Percentiles rank a stretch among this genome's conserved stretches.
These are phyloP conservation scores for Aramus guarauna DNA, from an alignment of 2,113 vertebrate genomes.

Conservation along the genomic window DNA sequence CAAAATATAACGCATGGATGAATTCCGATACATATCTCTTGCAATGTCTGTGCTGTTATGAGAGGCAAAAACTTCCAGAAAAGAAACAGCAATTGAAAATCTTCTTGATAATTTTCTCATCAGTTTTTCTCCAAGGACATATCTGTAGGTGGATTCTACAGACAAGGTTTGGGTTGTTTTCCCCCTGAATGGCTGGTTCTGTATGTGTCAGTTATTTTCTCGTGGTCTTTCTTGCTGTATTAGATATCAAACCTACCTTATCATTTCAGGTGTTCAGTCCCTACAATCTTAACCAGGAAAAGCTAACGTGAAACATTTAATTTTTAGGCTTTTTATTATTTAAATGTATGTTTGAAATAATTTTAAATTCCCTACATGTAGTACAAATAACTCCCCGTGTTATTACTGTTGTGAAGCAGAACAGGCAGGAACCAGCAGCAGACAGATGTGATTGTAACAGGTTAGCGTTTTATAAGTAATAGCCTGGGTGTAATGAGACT, in stretches of 20 bases:
- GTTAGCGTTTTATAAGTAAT: not conserved
- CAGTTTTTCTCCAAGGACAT: not conserved
- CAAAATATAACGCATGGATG: not conserved
- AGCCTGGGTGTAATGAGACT: not conserved
- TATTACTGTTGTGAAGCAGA: not conserved
- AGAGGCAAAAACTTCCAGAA: constrained; percentile 1
- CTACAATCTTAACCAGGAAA: not conserved
- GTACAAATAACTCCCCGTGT: not conserved
- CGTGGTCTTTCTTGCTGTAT: not conserved
- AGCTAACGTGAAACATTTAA: not conserved
- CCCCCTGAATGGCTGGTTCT: not conserved
- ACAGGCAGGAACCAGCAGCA: not conserved
- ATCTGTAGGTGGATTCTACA: not conserved
- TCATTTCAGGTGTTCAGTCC: not conserved
- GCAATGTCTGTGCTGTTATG: not conserved
- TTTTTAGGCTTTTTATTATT: not conserved
- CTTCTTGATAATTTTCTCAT: constrained; percentile 8
- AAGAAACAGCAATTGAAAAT: not conserved
- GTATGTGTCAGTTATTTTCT: not conserved
- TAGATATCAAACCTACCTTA: not conserved
- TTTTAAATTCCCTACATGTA: not conserved
- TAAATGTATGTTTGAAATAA: not conserved
- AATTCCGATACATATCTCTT: not conserved
- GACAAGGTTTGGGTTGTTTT: not conserved
- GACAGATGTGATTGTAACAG: not conserved